Evolutionary conservation across 2,888 invertebrate genomes (phyloP), one percentile per base, ranked within the genome.

Genomic region (Craniophora ligustri): DNA sequence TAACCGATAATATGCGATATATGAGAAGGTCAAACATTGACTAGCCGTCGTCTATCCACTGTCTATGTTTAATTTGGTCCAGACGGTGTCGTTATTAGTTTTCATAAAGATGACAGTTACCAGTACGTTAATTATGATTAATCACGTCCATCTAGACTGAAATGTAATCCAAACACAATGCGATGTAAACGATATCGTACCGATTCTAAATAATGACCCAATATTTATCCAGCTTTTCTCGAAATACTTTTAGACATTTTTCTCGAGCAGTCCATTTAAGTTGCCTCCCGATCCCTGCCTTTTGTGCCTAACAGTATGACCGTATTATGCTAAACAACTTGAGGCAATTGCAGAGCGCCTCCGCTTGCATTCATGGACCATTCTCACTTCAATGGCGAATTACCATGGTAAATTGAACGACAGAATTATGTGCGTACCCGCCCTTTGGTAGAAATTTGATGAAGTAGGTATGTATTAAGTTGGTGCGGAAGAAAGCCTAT

Each of bases 311-410:
- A 87, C 86, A 84, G 79, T 84, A 90, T 89, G 85, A 84, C 86
- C 84, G 84, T 88, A 89, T 91, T 91, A 91, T 91, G 89, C 89
- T 88, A 91, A 90, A 85, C 85, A 85, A 84, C 79, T 82, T 69
- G 75, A 66, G 78, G 86, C 88, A 87, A 89, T 90, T 88, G 87
- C 88, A 85, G 63, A 77, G 79, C 72, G 73, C 71, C 67, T 60
- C 53, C 63, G 60, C 56, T 45, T 70, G 84, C 86, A 86, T 84
- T 84, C 84, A 81, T 65, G 67, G 75, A 75, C 76, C 73, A 81
- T 85, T 86, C 84, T 83, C 85, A 82, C 82, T 86, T 82, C 80
- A 84, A 82, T 75, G 77, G 79, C 81, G 80, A 87, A 89, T 86
- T 86, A 85, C 72, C 79, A 70, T 67, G 78, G 75, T 66, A 82